Percentiles rank a stretch among this genome's conserved stretches.
phyloP scores from a whole-genome alignment of 2,888 invertebrate genomes.

The Aricia artaxerxes region DNA sequence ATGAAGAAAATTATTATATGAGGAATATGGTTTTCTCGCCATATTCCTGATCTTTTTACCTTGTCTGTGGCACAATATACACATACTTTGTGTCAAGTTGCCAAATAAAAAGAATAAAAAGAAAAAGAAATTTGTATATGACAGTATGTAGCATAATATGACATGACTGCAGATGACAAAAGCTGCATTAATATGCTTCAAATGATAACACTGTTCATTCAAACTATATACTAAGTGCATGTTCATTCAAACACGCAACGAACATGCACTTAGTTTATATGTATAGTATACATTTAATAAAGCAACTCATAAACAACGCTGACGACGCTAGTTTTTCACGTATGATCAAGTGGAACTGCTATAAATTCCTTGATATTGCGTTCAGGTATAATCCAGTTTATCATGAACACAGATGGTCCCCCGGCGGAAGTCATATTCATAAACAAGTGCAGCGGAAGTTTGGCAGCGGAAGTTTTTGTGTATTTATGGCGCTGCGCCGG shows the following conservation, averaged over 20 bases:
- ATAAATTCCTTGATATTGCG: constrained; percentile 28
- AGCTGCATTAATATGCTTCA: neutral
- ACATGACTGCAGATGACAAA: neutral
- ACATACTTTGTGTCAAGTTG: too few species aligned
- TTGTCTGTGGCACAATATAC: too few species aligned
- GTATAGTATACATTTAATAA: neutral
- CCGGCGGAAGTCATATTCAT: constrained; percentile 60
- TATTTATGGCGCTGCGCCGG: constrained; percentile 62
- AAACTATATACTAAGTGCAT: neutral
- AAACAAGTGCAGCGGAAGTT: constrained; percentile 71
- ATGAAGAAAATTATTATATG: too few species aligned
- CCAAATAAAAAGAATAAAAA: too few species aligned
- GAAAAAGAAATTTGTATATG: too few species aligned
- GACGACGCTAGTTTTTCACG: constrained; percentile 4
- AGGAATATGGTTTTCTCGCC: too few species aligned
- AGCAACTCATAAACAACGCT: neutral
- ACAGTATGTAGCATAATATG: too few species aligned
- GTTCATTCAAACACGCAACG: too few species aligned
- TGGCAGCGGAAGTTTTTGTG: constrained; percentile 70
- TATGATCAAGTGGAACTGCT: constrained; percentile 18
- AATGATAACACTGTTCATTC: neutral
- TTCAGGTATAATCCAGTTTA: constrained; percentile 37
- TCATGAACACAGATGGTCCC: constrained; percentile 46
- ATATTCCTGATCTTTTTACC: too few species aligned
- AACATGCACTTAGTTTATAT: too few species aligned